These are phyloP conservation scores for Pachyseris speciosa DNA, from an alignment of 64 coral and sea anemone genomes.

Conservation along the genomic window DNA sequence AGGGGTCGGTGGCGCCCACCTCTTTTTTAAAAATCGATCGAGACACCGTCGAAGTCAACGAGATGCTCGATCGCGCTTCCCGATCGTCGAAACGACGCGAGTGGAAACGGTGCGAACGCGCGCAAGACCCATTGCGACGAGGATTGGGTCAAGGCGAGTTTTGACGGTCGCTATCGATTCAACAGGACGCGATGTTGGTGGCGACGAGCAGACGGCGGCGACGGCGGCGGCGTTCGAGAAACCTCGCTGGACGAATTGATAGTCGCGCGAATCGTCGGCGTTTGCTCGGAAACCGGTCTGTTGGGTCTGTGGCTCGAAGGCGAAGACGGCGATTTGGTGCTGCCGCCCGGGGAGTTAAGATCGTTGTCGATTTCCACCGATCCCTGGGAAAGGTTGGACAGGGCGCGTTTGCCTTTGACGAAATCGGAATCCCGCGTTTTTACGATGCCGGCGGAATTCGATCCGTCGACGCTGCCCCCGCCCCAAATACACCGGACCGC, in stretches of 20 bases:
- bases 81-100: not conserved
- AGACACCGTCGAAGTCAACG: not conserved
- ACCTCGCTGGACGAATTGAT: not conserved
- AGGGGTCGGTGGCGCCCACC: not conserved
- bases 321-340: not conserved
- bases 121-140: not conserved
- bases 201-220: not conserved
- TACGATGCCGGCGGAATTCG: not conserved
- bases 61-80: not conserved
- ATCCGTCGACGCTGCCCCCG: not conserved
- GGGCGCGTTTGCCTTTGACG: not conserved
- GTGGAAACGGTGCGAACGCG: not conserved
- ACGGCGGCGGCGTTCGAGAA: not conserved
- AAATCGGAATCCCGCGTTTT: not conserved
- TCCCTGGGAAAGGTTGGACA: not conserved
- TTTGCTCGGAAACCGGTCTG: not conserved
- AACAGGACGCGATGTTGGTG: not conserved
- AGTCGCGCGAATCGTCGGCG: not conserved
- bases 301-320: not conserved
- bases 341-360: not conserved
- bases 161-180: not conserved
- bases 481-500: not conserved
- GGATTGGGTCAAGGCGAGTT: not conserved
- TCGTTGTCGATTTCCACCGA: not conserved
- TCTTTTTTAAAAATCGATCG: not conserved